Conservation (phyloP, 2,888 invertebrate species). For the Calameuta pallipes region DNA sequence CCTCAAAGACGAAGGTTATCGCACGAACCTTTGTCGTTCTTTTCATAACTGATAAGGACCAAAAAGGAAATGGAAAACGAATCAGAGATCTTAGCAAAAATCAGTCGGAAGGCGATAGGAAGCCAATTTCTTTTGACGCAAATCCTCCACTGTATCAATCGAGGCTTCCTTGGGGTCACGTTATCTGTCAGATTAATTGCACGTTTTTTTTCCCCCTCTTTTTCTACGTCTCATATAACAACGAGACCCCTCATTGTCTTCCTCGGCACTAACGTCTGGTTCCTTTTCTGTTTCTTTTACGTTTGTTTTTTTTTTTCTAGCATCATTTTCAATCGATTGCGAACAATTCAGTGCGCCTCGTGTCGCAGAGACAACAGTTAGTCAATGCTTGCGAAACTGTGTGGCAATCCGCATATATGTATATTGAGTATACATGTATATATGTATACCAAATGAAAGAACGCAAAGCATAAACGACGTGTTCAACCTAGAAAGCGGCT, state of each 20-base stretch:
- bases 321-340: not conserved
- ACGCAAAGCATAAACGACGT: not conserved
- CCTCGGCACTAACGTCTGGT: not conserved
- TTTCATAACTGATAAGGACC: not conserved
- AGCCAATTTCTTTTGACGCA: conserved; percentile 54
- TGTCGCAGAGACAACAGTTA: not conserved
- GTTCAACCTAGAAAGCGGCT: not conserved
- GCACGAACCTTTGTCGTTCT: not conserved
- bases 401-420: not conserved
- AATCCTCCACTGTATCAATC: conserved; percentile 43
- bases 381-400: not conserved
- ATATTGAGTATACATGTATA: not conserved
- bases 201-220: not conserved
- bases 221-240: not conserved
- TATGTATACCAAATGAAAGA: not conserved
- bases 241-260: not conserved
- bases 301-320: not conserved
- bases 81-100: conserved; percentile 17
- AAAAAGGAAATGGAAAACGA: not conserved
- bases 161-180: conserved; percentile 52
- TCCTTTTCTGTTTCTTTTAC: not conserved
- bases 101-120: conserved; percentile 46
- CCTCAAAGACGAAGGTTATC: not conserved
- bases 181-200: conserved; percentile 59
- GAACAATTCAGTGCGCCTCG: not conserved